Evolutionary conservation across 2,113 vertebrate genomes (phyloP), one percentile per base, ranked within the genome.

Genomic region (Chloropsis cyanopogon): DNA sequence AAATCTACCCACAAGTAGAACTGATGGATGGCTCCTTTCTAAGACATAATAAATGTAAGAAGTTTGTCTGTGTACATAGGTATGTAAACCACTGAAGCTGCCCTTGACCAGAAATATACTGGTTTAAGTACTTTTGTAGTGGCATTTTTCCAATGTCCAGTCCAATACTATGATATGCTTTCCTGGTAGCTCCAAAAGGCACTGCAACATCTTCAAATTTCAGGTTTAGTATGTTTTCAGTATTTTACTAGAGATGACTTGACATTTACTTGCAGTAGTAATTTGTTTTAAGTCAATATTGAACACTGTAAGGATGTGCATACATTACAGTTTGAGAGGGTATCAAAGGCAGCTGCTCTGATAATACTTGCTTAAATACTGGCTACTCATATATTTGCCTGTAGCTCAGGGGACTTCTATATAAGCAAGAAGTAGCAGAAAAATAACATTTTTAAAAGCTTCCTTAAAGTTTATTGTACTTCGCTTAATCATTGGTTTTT

Each of bases 231-330:
- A 11, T 33, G 49, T 89, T 92, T 86, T 91, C 56, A 49, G 60
- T 80, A 39, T 76, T 92, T 92, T 89, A 52, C 76, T 80, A 47
- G 88, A 54, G 68, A 68, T 68, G 75, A 50, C 70, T 94, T 91
- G 90, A 86, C 93, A 83, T 94, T 95, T 96, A 57, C 85, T 90
- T 92, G 64, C 29, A 39, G 79, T 46, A 82, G 69, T 90, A 86
- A 81, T 94, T 85, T 94, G 66, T 92, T 95, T 52, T 75, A 96
- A 95, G 68, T 95, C 95, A 92, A 88, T 96, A 92, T 93, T 88
- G 82, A 93, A 64, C 80, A 42, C 49, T 50, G 41, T 85, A 90
- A 93, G 86, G 80, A 65, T 92, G 64, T 95, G 65, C 80, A 84
- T 90, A 90, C 65, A 69, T 66, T 92, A 39, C 14, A 57, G 72